phyloP scores from a whole-genome alignment of 2,797 vertebrate genomes.

The Pelobates cultripes region DNA sequence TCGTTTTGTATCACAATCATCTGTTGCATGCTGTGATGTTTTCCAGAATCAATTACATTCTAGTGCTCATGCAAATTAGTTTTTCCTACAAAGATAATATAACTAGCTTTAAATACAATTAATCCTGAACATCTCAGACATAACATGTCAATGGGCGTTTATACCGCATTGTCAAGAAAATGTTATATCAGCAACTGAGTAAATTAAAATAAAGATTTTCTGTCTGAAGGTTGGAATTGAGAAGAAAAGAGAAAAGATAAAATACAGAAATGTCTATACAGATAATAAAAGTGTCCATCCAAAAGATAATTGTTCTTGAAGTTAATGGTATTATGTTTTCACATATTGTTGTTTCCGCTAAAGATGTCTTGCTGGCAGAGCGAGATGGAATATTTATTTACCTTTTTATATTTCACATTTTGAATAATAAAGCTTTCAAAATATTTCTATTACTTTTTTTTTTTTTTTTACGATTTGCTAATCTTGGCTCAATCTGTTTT shows the following conservation, averaged over 20 bases:
- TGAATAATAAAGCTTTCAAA: neutral
- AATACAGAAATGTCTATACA: slow-evolving; percentile 41
- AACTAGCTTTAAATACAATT: slow-evolving; percentile 45
- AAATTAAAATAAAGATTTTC: slow-evolving; percentile 57
- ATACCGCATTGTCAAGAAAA: slow-evolving; percentile 46
- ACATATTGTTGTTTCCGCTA: slow-evolving; percentile 34
- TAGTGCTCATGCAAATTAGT: slow-evolving; percentile 1
- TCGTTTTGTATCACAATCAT: neutral
- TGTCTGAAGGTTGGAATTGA: slow-evolving; percentile 38
- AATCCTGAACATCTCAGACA: slow-evolving; percentile 37
- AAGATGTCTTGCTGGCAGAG: slow-evolving; percentile 20
- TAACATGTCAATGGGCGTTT: slow-evolving; percentile 46
- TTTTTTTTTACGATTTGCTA: neutral
- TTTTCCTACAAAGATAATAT: slow-evolving; percentile 12
- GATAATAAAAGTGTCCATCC: slow-evolving; percentile 45
- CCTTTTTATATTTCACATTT: neutral
- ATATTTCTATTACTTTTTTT: neutral
- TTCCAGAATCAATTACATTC: slow-evolving; percentile 33
- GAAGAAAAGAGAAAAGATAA: slow-evolving; percentile 44
- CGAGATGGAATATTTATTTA: neutral
- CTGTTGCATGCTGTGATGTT: no score
- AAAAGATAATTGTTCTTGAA: slow-evolving; percentile 19
- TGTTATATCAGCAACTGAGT: slow-evolving; percentile 50
- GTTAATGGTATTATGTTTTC: slow-evolving; percentile 44
- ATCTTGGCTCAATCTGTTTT: neutral